Conservation (phyloP, 35 echinoderm and acorn worm genomes). For the Lytechinus variegatus region DNA sequence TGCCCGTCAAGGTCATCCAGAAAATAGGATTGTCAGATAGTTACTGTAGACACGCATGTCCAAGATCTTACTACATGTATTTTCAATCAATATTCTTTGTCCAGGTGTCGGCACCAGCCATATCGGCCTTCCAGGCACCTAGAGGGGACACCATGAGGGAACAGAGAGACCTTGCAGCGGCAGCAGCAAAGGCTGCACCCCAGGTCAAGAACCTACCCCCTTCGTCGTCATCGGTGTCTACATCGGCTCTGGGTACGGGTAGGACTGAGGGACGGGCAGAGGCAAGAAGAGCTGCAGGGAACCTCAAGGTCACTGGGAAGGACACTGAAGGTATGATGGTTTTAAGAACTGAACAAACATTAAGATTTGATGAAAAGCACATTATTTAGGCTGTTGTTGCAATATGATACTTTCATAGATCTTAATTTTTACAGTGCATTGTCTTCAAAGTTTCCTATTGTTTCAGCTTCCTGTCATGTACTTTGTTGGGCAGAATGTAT, state of each 20-base stretch:
- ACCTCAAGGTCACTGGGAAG: conserved; percentile 25
- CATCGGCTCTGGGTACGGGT: not conserved
- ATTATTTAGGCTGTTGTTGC: too few species aligned
- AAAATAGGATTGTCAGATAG: too few species aligned
- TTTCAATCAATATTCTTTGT: not conserved
- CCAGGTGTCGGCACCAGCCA: not conserved
- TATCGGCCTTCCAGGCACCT: not conserved
- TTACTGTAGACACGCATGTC: too few species aligned
- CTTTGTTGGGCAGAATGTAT: too few species aligned
- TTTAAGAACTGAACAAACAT: too few species aligned
- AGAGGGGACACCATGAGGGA: conserved; percentile 11
- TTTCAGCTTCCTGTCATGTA: too few species aligned
- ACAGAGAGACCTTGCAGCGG: conserved; percentile 1
- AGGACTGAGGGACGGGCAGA: conserved; percentile 22
- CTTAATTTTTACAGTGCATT: too few species aligned
- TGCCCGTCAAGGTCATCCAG: too few species aligned
- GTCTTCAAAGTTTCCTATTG: too few species aligned
- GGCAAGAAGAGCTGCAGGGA: not conserved
- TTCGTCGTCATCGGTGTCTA: not conserved
- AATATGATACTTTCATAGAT: too few species aligned
- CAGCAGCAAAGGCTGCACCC: not conserved
- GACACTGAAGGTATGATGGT: not conserved
- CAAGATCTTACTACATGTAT: too few species aligned
- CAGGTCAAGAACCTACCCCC: not conserved
- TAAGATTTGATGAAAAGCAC: too few species aligned